Percentiles rank a stretch among this genome's conserved stretches.
Evolutionary conservation across 2,113 vertebrate genomes (phyloP).

Genomic region (Galemys pyrenaicus): DNA sequence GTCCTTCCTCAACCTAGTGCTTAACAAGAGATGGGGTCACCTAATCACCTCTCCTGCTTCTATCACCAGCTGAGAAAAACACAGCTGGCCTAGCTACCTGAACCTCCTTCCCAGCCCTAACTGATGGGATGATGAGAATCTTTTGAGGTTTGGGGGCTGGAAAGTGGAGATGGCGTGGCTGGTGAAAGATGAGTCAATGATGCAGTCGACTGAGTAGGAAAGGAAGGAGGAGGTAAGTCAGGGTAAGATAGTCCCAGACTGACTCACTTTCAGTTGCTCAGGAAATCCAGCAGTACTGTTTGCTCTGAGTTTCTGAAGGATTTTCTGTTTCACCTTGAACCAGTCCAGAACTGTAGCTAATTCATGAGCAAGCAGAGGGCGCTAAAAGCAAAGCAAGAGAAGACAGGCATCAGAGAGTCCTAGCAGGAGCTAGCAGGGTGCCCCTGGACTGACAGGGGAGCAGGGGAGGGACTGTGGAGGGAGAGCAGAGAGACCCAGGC

Average conservation of each 20-base stretch:
- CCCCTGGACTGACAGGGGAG: neutral
- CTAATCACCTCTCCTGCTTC: neutral
- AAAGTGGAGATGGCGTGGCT: fast-evolving
- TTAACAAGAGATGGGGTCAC: neutral
- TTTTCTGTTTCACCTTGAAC: neutral
- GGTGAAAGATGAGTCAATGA: neutral
- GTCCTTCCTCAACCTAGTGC: neutral
- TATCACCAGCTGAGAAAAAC: neutral
- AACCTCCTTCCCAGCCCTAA: too few species aligned
- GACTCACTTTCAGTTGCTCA: neutral
- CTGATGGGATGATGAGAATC: neutral
- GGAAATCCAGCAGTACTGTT: neutral
- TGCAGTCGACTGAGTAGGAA: neutral
- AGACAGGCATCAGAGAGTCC: neutral
- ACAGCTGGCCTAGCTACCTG: neutral
- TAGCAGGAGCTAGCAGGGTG: neutral
- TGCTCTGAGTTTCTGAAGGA: neutral
- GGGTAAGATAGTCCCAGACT: neutral
- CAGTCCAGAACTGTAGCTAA: neutral
- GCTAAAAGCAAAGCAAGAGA: neutral
- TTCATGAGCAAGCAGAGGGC: neutral
- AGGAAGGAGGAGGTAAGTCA: neutral
- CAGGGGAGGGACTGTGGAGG: neutral
- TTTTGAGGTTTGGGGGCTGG: neutral
- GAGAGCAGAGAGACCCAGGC: neutral